Evolutionary conservation across 2,888 invertebrate species (phyloP), one percentile per base, ranked within the genome.

Genomic region (Lordiphosa andalusiaca): DNA sequence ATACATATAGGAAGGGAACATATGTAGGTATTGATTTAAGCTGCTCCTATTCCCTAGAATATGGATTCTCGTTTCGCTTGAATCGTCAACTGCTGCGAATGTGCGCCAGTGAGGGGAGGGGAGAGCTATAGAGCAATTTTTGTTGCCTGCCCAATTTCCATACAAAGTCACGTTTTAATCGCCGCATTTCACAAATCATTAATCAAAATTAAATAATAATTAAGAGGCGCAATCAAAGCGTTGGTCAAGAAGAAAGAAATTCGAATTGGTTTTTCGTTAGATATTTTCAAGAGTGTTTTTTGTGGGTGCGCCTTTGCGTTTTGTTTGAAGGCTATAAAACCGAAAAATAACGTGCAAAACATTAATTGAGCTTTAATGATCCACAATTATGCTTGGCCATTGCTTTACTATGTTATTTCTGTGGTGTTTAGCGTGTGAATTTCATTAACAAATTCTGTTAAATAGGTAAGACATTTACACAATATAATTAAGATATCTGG

Each of bases 171-270:
- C 75, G 82, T 78, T 84, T 83, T 76, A 82, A 84, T 78, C 76
- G 76, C 59, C 68, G 53, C 61, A 69, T 71, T 78, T 69, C 71
- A 63, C 61, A 69, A 84, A 76, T 82, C 83, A 82, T 82, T 83
- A 84, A 82, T 82, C 84, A 84, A 80, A 84, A 82, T 82, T 76
- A 82, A 84, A 84, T 67, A 78, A 80, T 83, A 84, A 82, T 82
- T 84, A 82, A 70, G 64, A 57, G 59, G 56, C 67, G 47, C 61
- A 78, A 71, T 63, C 60, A 63, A 57, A 55, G 37, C 19, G 19
- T 19, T 19, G 30, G 42, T 7, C 44, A 35, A 52, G 46, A 59
- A 52, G 60, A 67, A 52, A 39, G 54, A 46, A 53, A 39, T 40
- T 39, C 33, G 50, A 49, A 9, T 61, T 54, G 9, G 12, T 41